Conservation (phyloP, 2,888 invertebrate species). For the Cosmopolites sordidus region DNA sequence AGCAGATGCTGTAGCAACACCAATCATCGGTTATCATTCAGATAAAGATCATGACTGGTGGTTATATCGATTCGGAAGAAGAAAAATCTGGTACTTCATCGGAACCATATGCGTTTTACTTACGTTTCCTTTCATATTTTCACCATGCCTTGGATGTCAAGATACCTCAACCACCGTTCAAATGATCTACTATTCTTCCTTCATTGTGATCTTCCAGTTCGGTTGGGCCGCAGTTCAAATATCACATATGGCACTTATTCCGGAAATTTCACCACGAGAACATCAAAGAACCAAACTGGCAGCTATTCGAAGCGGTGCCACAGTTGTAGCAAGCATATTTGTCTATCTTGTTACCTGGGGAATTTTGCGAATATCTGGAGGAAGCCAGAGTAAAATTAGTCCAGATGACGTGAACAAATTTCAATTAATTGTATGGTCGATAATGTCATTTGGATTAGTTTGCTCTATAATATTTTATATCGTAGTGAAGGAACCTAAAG, state of each 20-base stretch:
- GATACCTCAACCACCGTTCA: slow-evolving; percentile 62
- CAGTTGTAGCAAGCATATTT: slow-evolving; percentile 79
- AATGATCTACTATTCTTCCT: slow-evolving; percentile 70
- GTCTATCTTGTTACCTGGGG: slow-evolving; percentile 78
- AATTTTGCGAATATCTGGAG: slow-evolving; percentile 60
- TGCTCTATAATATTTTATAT: slow-evolving; percentile 71
- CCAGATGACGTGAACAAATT: slow-evolving; percentile 65
- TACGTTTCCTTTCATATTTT: slow-evolving; percentile 86
- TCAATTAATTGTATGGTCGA: slow-evolving; percentile 65
- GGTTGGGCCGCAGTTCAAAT: slow-evolving; percentile 92
- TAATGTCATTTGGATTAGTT: slow-evolving; percentile 60
- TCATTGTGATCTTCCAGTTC: slow-evolving; percentile 82
- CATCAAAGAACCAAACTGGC: slow-evolving; percentile 69
- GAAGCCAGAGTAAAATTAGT: slow-evolving; percentile 60
- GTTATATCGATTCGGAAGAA: slow-evolving; percentile 68
- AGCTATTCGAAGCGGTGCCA: slow-evolving; percentile 73
- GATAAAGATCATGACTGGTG: slow-evolving; percentile 66
- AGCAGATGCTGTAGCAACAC: slow-evolving; percentile 83
- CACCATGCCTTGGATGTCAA: slow-evolving; percentile 66
- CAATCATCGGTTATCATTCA: slow-evolving; percentile 81
- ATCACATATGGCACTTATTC: slow-evolving; percentile 84
- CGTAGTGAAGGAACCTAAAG: slow-evolving; percentile 58
- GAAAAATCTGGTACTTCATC: slow-evolving; percentile 86
- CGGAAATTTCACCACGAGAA: slow-evolving; percentile 70
- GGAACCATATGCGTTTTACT: slow-evolving; percentile 71